These are phyloP conservation scores for Salvelinus alpinus DNA, from an alignment of 2,113 vertebrate species.

Conservation along the genomic window DNA sequence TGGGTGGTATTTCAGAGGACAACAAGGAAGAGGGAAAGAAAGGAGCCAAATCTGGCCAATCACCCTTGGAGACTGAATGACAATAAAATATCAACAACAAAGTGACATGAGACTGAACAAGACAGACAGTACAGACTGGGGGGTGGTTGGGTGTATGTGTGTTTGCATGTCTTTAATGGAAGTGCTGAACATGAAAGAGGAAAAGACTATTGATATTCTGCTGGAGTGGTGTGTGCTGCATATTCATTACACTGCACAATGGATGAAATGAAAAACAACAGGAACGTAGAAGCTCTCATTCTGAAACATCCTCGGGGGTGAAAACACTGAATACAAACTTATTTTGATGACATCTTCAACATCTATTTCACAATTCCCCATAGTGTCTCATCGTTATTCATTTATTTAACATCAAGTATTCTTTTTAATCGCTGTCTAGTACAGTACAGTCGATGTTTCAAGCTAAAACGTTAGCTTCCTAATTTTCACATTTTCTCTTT, in stretches of 20 bases:
- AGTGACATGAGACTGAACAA: conserved; percentile 45
- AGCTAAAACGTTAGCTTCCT: background rate
- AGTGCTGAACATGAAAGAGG: background rate
- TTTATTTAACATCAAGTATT: background rate
- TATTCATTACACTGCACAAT: background rate
- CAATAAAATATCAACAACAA: conserved; percentile 58
- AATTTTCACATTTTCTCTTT: background rate
- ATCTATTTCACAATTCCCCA: background rate
- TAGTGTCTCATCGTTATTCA: background rate
- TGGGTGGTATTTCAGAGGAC: conserved; percentile 75
- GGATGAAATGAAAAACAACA: background rate
- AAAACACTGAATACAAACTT: background rate
- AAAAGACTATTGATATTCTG: background rate
- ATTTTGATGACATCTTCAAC: background rate
- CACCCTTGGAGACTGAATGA: conserved; percentile 59
- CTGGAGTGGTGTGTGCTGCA: background rate
- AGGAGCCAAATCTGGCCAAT: conserved; percentile 57
- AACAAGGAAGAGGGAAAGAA: conserved; percentile 61
- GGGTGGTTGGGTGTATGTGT: background rate
- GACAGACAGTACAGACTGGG: conserved; percentile 5
- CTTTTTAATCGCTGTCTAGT: background rate
- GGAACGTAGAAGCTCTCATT: background rate
- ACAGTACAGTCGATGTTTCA: background rate
- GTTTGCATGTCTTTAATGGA: background rate
- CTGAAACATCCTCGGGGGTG: background rate